Evolutionary conservation across 2,797 vertebrate genomes (phyloP), one percentile per base, ranked within the genome.

Genomic region (Semaprochilodus insignis): DNA sequence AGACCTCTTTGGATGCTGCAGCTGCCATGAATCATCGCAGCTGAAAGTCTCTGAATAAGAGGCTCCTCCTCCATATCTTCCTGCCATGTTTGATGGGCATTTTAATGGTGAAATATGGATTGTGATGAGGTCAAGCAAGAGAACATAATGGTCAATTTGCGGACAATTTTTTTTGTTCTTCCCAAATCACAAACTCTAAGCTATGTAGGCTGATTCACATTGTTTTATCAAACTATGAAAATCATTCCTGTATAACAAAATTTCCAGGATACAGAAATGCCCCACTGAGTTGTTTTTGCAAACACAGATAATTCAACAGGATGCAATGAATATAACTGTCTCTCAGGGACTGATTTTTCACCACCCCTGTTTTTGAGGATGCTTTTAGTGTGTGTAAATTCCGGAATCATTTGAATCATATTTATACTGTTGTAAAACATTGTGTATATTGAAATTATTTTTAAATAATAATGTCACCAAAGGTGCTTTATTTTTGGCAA

Each of bases 271-370:
- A 71, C 48, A 62, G 76, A 36, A 31, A 55, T 52, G 54, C 66
- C 57, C 6, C 57, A 44, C 60, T 31, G 1, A 77, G 31, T 65
- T 81, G 63, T 36, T 75, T 71, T 75, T 86, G 80, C 67, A 78
- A 74, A 78, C 80, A 40, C 8, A 57, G 44, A 57, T 73, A 40
- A 81, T 82, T 52, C 63, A 55, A 52, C 59, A 81, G 78, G 66
- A 63, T 48, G 66, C 75, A 79, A 60, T 59, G 11, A 71, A 71
- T 52, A n/a, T 77, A 31, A 80, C 79, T 60, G 77, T 80, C 52
- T 82, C 87, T 88, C 87, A 86, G 85, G 87, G 80, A 82, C 81
- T 86, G 80, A 86, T 84, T 83, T 65, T 77, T 81, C 77, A 83
- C 66, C 74, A 83, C 40, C 62, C 62, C 74, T 74, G 74, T 76